Evolutionary conservation across 2,113 vertebrate genomes (phyloP), one percentile per base, ranked within the genome.

Genomic region (Vulpes ferrilata): DNA sequence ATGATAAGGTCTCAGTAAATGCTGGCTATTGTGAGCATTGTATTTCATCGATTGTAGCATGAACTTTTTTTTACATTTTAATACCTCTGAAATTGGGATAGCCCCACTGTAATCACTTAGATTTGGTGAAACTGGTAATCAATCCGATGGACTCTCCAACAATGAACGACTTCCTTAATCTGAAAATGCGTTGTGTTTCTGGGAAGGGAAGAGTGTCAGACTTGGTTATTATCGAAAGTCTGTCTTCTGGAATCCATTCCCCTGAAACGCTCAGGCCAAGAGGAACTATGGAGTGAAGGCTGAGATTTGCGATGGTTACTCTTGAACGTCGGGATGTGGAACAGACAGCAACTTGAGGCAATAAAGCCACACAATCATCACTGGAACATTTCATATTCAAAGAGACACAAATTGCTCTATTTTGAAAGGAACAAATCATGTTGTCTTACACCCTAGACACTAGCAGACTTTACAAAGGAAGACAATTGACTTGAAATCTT

Each of bases 381-480:
- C 16, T 48, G 13, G 74, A 78, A 27, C 38, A 19, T 11, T 25
- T 55, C 59, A 19, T 79, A 60, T 65, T 78, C 65, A 55, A n/a
- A 55, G 57, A 80, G 76, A 67, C 55, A 67, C 78, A 76, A 35
- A 62, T 19, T 60, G 43, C 76, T 71, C 57, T 35, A 3, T 81
- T 91, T 62, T 60, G 71, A 93, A 88, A 93, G 67, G 79, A 62
- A 93, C 65, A 57, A 53, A 93, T 64, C 55, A 53, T 93, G 93
- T 80, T 57, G 10, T 86, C 78, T 91, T 32, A 2, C 48, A 1
- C 48, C 35, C 69, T 64, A 30, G 84, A 69, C 38, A 71, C 79
- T 74, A 59, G 65, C 81, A 60, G 60, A 53, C 62, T 80, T 93
- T 35, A 64, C 8, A 35, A 4, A 53, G 27, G 43, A 55, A 91